Percentiles rank a stretch among this genome's conserved stretches.
Evolutionary conservation across 2,113 vertebrate species (phyloP).

Genomic region (Oncorhynchus gorbuscha): DNA sequence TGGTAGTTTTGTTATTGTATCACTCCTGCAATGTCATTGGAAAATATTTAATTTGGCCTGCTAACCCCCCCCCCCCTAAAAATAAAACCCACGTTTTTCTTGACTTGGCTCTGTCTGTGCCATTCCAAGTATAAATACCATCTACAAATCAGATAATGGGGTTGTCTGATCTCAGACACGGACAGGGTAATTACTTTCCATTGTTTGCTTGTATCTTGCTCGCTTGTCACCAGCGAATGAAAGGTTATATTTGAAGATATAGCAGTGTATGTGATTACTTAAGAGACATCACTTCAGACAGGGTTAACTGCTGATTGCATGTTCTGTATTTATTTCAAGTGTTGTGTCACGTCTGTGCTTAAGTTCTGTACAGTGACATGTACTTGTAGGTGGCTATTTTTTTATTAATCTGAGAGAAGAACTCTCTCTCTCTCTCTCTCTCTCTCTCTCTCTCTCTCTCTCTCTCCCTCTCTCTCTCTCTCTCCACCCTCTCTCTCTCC

Average conservation of each 20-base stretch:
- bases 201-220: slow-evolving; percentile 35
- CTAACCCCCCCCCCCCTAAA: no score
- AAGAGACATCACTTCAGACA: slow-evolving; percentile 6
- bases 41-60: no score
- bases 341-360: background rate
- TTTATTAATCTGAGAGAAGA: background rate
- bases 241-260: slow-evolving; percentile 1
- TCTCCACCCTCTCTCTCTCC: background rate
- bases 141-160: slow-evolving; percentile 21
- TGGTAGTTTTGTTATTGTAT: no score
- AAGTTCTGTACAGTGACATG: slow-evolving; percentile 8
- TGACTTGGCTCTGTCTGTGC: no score
- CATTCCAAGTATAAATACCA: slow-evolving; percentile 10
- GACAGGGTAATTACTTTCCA: slow-evolving; percentile 37
- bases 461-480: background rate
- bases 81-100: no score
- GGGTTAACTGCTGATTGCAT: slow-evolving; percentile 15
- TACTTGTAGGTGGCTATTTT: background rate
- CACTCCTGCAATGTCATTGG: no score
- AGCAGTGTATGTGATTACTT: slow-evolving; percentile 19
- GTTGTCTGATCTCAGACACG: slow-evolving; percentile 18
- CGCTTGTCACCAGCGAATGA: slow-evolving; percentile 22
- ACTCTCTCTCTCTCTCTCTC: background rate
- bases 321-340: slow-evolving; percentile 8
- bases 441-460: background rate